A percentile compares a stretch with the other conserved stretches of the same genome.
These are phyloP conservation scores for Pantherophis alleghaniensis DNA, from an alignment of 2,797 vertebrate species.

Conservation along the genomic window DNA sequence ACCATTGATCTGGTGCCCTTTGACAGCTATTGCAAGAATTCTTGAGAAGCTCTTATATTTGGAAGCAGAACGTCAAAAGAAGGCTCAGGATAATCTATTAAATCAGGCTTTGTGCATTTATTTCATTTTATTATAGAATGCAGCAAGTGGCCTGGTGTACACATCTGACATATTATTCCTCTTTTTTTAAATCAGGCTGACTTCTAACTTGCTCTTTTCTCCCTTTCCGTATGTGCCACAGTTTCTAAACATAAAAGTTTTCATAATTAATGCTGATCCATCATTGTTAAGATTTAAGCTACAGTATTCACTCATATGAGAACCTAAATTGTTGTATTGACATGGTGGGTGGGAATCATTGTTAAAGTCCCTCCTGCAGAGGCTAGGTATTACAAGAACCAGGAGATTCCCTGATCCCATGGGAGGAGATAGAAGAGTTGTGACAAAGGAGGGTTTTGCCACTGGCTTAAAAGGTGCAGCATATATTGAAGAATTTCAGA, in stretches of 20 bases:
- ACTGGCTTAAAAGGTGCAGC: neutral
- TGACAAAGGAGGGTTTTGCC: neutral
- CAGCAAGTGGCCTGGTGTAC: neutral
- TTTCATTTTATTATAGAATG: neutral
- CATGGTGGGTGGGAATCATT: neutral
- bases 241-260: neutral
- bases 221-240: neutral
- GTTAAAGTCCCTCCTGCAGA: neutral
- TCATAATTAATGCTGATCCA: neutral
- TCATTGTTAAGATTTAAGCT: neutral
- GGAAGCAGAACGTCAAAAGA: neutral
- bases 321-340: neutral
- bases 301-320: neutral
- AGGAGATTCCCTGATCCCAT: neutral
- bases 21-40: neutral
- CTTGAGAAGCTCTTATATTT: neutral
- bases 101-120: neutral
- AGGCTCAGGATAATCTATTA: neutral
- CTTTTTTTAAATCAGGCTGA: neutral
- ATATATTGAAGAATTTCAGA: neutral
- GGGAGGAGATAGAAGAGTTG: neutral
- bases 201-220: neutral
- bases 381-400: neutral
- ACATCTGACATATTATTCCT: neutral
- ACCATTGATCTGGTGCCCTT: neutral